These are phyloP conservation scores for Watsonalla cultraria DNA, from an alignment of 2,888 invertebrate species.

Conservation along the genomic window DNA sequence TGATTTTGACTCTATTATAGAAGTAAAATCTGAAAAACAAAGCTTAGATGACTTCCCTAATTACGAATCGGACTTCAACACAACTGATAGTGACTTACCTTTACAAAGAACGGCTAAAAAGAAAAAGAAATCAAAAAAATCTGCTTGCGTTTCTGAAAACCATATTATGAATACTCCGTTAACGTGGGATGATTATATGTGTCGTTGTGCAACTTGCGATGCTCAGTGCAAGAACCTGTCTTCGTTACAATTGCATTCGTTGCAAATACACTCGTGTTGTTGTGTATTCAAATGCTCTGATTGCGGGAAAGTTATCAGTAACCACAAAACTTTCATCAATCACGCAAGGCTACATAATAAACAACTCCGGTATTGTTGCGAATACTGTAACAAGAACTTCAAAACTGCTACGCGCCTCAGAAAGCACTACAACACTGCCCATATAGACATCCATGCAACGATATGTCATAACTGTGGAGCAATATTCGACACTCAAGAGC, in stretches of 20 bases:
- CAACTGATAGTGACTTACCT: slow-evolving; percentile 57
- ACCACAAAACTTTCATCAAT: slow-evolving; percentile 49
- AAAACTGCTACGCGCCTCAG: slow-evolving; percentile 39
- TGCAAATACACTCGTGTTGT: slow-evolving; percentile 60
- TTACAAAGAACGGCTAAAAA: slow-evolving; percentile 37
- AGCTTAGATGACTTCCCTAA: slow-evolving; percentile 30
- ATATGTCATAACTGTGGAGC: slow-evolving; percentile 57
- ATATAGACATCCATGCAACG: slow-evolving; percentile 28
- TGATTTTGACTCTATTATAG: slow-evolving; percentile 18
- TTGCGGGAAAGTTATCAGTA: slow-evolving; percentile 50
- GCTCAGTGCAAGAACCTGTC: slow-evolving; percentile 59
- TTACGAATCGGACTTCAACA: slow-evolving; percentile 33
- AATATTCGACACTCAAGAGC: slow-evolving; percentile 45
- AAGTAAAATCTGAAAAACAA: slow-evolving; percentile 42
- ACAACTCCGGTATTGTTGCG: slow-evolving; percentile 54
- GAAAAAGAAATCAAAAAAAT: slow-evolving; percentile 35
- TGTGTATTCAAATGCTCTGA: slow-evolving; percentile 62
- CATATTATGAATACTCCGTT: slow-evolving; percentile 22
- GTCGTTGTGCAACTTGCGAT: slow-evolving; percentile 61
- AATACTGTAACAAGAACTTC: slow-evolving; percentile 56
- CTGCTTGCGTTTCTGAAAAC: not conserved
- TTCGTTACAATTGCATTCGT: slow-evolving; percentile 54
- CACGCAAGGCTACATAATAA: slow-evolving; percentile 59
- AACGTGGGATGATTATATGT: slow-evolving; percentile 62
- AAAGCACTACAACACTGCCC: slow-evolving; percentile 41